Base-by-base conservation (phyloP, 30 jellyfish, hydroid and myxozoan genomes). In the Euphysa ruthae region DNA sequence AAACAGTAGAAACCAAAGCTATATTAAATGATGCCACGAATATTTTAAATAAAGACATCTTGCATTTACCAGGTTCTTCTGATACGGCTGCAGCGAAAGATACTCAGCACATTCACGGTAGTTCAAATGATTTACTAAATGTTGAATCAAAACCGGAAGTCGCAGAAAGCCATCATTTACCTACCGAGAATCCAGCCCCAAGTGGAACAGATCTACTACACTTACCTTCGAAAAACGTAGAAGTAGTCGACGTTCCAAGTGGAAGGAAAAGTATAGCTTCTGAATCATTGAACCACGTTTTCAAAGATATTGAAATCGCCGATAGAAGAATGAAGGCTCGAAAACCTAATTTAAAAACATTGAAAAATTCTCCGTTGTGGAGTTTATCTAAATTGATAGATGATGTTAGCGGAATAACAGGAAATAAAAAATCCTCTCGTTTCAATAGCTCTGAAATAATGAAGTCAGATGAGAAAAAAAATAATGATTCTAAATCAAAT, bases 301-400 rank as follows among this genome's bases (percentile, higher is more conserved):
- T 46, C 60, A 46, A 46, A 4, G 60, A 46, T 46, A 8, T 2
- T 46, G 60, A 46, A n/a, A 25, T 29, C 18, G 28, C 35, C 14
- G 77, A 35, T 43, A 63, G 42, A 63, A 42, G 77, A 18, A 63
- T 63, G 8, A 32, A 28, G 12, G 21, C 58, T 20, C 34, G 46
- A 63, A 63, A 42, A 21, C 70, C 70, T 25, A 63, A 63, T 26
- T 23, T 63, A 30, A 63, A 33, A 23, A 63, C 77, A 8, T 34
- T 63, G n/a, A 68, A 68, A 21, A 44, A 68, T 21, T 68, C 80
- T 4, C 80, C 80, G 23, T 30, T 68, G 19, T 68, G 80, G 80
- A 68, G 80, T 21, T 68, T 68, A 30, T 68, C 80, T 0, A 68
- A 68, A 68, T 43, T 68, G 32, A 68, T 68, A 10, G 80, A 63